Evolutionary conservation across 30 jellyfish, hydroid and myxozoan genomes (phyloP).

Genomic region (Haliclystus octoradiatus): DNA sequence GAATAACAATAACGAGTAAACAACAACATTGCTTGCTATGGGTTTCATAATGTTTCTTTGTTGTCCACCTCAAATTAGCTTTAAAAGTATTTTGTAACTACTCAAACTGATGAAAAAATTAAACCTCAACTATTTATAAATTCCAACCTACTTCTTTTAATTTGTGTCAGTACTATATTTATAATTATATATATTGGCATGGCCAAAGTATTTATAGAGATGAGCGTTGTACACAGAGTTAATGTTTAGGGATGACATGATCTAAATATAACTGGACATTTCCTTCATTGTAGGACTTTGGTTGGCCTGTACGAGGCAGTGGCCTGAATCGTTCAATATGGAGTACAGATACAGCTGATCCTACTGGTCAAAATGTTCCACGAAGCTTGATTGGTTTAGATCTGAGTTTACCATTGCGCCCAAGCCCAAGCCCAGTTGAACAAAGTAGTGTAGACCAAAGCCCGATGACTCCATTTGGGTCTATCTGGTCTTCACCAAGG

Average conservation of each 20-base stretch:
- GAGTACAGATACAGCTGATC: slow-evolving; percentile 69
- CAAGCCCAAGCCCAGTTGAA: slow-evolving; percentile 31
- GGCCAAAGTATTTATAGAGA: neutral
- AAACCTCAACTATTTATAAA: no score
- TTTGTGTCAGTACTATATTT: no score
- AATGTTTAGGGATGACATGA: neutral
- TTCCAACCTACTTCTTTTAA: no score
- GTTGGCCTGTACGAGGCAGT: slow-evolving; percentile 29
- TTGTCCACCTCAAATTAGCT: no score
- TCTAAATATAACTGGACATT: neutral
- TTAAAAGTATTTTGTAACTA: no score
- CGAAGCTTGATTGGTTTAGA: slow-evolving; percentile 92
- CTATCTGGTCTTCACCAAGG: slow-evolving; percentile 74
- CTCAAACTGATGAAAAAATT: no score
- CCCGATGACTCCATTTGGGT: slow-evolving; percentile 77
- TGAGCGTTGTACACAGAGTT: neutral
- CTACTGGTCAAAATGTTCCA: slow-evolving; percentile 42
- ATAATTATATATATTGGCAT: no score
- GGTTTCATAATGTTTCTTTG: no score
- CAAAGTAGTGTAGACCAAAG: slow-evolving; percentile 41
- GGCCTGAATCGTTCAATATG: slow-evolving; percentile 80
- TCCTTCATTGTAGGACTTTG: slow-evolving; percentile 13
- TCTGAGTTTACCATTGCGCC: slow-evolving; percentile 42
- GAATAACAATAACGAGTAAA: no score
- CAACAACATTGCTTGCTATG: no score